phyloP scores from a whole-genome alignment of 2,113 vertebrate genomes.

The Aspidoscelis tigris region DNA sequence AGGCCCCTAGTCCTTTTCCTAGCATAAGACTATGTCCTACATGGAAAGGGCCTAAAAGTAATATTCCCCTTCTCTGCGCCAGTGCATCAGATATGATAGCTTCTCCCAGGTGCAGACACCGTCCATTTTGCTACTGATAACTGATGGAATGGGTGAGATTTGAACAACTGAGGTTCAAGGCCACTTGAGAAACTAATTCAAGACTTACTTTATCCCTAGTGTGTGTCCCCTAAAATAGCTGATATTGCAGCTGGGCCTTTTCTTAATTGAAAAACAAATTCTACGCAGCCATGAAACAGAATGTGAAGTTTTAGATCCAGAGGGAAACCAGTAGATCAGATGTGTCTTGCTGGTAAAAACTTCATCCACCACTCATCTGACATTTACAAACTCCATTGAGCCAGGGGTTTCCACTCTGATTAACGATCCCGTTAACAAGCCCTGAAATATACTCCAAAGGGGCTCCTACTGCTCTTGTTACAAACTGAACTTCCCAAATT shows the following conservation, averaged over 20 bases:
- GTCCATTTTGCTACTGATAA: neutral
- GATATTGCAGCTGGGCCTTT: slow-evolving; percentile 62
- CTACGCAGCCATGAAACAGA: slow-evolving; percentile 59
- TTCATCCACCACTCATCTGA: slow-evolving; percentile 33
- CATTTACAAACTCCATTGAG: slow-evolving; percentile 55
- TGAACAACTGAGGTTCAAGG: slow-evolving; percentile 4
- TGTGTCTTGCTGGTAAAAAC: slow-evolving; percentile 48
- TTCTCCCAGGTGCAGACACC: neutral
- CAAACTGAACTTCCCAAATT: slow-evolving; percentile 30
- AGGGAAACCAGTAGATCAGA: slow-evolving; percentile 27
- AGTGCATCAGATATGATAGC: no score
- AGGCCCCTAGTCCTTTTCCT: no score
- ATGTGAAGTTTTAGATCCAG: slow-evolving; percentile 52
- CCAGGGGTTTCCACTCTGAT: slow-evolving; percentile 48
- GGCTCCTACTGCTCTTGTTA: slow-evolving; percentile 38
- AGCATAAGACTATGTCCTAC: no score
- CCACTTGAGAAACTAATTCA: slow-evolving; percentile 19
- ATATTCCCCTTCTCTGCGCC: no score
- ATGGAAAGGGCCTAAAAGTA: no score
- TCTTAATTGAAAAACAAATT: slow-evolving; percentile 59
- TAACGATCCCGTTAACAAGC: slow-evolving; percentile 52
- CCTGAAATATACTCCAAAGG: slow-evolving; percentile 52
- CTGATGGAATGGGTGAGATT: neutral
- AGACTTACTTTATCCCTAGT: neutral
- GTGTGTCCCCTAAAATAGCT: slow-evolving; percentile 35